These are phyloP conservation scores for Coreius guichenoti DNA, from an alignment of 2,797 vertebrate genomes.

Conservation along the genomic window DNA sequence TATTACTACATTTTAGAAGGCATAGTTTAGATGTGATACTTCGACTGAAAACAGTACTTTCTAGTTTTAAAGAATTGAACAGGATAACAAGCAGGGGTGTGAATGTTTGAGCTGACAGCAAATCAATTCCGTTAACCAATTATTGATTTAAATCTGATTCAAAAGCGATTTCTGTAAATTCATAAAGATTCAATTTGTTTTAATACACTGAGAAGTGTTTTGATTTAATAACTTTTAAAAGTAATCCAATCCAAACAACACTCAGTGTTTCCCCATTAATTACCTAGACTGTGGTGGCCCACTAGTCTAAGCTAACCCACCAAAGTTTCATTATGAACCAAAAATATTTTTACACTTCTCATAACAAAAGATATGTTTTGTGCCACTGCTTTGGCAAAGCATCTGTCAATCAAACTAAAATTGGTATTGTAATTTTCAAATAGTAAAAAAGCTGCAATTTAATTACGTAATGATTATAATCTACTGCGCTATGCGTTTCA, in stretches of 20 bases:
- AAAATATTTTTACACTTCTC: neutral
- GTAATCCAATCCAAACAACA: neutral
- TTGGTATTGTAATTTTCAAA: neutral
- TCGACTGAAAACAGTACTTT: neutral
- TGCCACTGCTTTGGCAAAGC: neutral
- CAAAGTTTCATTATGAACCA: neutral
- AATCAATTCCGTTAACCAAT: neutral
- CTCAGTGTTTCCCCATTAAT: neutral
- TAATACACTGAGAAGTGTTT: too few species aligned
- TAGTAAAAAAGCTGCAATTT: neutral
- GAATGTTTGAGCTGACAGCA: neutral
- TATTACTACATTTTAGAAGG: neutral
- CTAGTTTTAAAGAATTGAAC: neutral
- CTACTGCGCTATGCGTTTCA: neutral
- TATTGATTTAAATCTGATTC: neutral
- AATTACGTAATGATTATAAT: neutral
- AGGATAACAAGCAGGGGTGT: neutral
- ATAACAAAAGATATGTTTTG: too few species aligned
- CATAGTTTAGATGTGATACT: constrained; percentile 2
- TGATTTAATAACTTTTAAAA: neutral
- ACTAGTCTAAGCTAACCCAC: neutral
- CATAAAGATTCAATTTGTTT: neutral
- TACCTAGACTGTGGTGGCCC: neutral
- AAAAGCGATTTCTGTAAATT: neutral
- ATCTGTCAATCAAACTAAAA: neutral